phyloP scores from a whole-genome alignment of 2,113 vertebrate genomes.

The Heterotilapia buettikoferi region DNA sequence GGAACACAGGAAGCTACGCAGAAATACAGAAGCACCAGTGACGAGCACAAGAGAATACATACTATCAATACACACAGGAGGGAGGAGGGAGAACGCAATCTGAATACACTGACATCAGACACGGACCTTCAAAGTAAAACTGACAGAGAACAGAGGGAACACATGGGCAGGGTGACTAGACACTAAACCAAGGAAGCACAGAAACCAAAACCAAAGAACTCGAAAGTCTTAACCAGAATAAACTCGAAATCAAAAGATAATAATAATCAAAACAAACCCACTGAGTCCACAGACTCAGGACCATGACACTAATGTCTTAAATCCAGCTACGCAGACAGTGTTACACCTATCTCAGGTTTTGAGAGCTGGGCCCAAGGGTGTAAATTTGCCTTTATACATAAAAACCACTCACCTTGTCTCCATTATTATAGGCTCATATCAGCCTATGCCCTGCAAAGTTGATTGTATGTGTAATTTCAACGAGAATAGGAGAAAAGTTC shows the following conservation, averaged over 20 bases:
- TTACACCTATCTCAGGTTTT: background rate
- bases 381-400: background rate
- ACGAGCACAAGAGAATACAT: background rate
- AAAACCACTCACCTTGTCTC: background rate
- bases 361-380: background rate
- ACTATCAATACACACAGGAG: background rate
- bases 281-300: background rate
- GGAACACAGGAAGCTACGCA: rapidly evolving
- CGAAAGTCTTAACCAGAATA: background rate
- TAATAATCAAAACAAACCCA: background rate
- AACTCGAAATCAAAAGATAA: background rate
- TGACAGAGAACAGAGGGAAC: background rate
- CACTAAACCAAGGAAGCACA: background rate
- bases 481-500: background rate
- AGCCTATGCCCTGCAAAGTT: background rate
- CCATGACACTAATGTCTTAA: background rate
- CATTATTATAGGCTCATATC: background rate
- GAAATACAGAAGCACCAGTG: background rate
- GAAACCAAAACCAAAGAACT: background rate
- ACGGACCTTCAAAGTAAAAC: background rate
- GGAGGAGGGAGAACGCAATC: background rate
- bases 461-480: background rate
- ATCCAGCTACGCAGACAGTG: background rate
- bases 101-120: background rate
- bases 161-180: background rate